Conservation (phyloP, 2,888 invertebrate genomes). For the Agrotis clavis region DNA sequence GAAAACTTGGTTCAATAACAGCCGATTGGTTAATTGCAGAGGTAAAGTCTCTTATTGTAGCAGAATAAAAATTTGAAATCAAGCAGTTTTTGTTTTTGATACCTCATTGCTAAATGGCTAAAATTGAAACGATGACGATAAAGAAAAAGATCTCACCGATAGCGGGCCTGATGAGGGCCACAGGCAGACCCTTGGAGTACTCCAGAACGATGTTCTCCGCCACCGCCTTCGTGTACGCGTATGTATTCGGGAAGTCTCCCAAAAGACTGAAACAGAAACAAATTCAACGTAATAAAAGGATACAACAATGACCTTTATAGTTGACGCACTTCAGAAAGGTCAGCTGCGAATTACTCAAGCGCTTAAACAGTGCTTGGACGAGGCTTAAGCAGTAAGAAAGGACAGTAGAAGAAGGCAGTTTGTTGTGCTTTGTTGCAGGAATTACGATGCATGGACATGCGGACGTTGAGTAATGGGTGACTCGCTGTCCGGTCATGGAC, state of each 20-base stretch:
- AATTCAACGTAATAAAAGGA: background rate
- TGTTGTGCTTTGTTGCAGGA: background rate
- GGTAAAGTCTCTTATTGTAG: no score
- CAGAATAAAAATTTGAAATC: no score
- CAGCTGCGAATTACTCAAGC: no score
- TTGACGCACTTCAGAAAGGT: background rate
- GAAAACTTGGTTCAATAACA: no score
- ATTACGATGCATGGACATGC: no score
- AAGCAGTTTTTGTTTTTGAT: no score
- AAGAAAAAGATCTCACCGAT: constrained; percentile 92
- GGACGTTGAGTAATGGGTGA: no score
- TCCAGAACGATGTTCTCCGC: constrained; percentile 96
- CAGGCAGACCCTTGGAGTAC: constrained; percentile 94
- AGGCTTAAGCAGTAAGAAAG: background rate
- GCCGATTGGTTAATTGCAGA: no score
- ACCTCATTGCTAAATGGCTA: no score
- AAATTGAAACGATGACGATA: background rate
- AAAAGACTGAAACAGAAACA: constrained; percentile 88
- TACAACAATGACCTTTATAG: background rate
- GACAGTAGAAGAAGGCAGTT: background rate
- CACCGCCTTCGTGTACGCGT: constrained; percentile 97
- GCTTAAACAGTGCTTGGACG: background rate
- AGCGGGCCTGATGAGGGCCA: constrained; percentile 96
- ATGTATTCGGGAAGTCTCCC: constrained; percentile 97
- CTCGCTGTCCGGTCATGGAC: no score